Evolutionary conservation across 2,113 vertebrate species (phyloP).

Genomic region (Colossoma macropomum): DNA sequence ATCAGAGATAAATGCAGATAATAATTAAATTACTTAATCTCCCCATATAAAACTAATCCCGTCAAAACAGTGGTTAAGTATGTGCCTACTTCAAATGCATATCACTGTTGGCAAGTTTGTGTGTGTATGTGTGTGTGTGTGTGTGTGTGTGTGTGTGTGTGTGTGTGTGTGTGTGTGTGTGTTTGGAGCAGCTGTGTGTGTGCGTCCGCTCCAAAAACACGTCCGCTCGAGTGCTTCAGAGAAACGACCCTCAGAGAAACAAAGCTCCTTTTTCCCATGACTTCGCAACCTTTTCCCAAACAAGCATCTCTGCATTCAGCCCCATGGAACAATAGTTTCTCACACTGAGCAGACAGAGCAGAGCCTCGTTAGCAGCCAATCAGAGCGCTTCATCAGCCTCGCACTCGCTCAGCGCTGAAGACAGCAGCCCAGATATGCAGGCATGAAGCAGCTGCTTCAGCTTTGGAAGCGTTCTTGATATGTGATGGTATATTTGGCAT

Average conservation of each 20-base stretch:
- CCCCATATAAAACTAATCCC: too few species aligned
- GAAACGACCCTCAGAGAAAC: constrained; percentile 73
- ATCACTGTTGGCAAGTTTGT: constrained; percentile 39
- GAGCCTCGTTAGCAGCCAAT: constrained; percentile 43
- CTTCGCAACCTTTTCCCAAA: constrained; percentile 89
- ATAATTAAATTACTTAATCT: too few species aligned
- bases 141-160: constrained; percentile 36
- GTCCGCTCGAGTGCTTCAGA: constrained; percentile 73
- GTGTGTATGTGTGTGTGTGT: constrained; percentile 39
- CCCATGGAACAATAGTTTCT: constrained; percentile 82
- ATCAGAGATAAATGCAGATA: too few species aligned
- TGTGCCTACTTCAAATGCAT: constrained; percentile 45
- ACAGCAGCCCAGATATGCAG: constrained; percentile 19
- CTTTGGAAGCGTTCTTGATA: not conserved
- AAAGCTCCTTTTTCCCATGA: constrained; percentile 86
- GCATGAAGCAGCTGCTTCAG: not conserved
- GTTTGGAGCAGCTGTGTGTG: constrained; percentile 66
- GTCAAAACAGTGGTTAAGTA: not conserved
- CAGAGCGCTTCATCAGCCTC: constrained; percentile 22
- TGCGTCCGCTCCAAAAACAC: constrained; percentile 77
- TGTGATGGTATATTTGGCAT: not conserved
- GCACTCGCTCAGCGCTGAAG: constrained; percentile 12
- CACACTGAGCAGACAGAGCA: constrained; percentile 74
- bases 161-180: constrained; percentile 3
- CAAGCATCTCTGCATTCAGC: constrained; percentile 77